Evolutionary conservation across 2,888 invertebrate species (phyloP).

Genomic region (Pediacus dermestoides): DNA sequence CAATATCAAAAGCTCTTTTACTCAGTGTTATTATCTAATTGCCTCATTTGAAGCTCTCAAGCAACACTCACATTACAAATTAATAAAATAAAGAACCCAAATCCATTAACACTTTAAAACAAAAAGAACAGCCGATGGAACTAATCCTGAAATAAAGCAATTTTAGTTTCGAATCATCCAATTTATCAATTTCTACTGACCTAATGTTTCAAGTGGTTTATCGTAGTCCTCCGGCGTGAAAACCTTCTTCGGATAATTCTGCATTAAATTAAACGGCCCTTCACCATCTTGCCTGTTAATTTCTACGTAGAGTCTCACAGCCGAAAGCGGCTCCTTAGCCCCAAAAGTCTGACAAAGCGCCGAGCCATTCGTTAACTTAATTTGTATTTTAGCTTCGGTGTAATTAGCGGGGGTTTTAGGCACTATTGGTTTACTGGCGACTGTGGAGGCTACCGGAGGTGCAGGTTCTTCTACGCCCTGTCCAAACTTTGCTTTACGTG

Average conservation of each 20-base stretch:
- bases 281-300: conserved; percentile 73
- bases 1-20: too few relatives aligned
- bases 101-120: conserved; percentile 66
- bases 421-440: conserved; percentile 38
- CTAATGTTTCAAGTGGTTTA: conserved; percentile 78
- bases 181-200: conserved; percentile 50
- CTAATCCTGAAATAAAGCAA: conserved; percentile 61
- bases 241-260: conserved; percentile 85
- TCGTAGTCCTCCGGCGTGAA: conserved; percentile 85
- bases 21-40: too few relatives aligned
- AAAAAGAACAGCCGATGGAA: conserved; percentile 80
- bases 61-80: too few relatives aligned
- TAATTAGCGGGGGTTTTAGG: conserved; percentile 51
- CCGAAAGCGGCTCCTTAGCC: conserved; percentile 83
- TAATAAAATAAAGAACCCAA: too few relatives aligned
- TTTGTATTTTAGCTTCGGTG: conserved; percentile 68
- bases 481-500: conserved; percentile 65
- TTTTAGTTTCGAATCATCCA: neutral
- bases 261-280: conserved; percentile 76
- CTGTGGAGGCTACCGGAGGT: conserved; percentile 37
- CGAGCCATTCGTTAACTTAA: conserved; percentile 72
- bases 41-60: too few relatives aligned
- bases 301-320: conserved; percentile 85
- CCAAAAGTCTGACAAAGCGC: conserved; percentile 73
- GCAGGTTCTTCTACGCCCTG: conserved; percentile 35